A percentile compares a stretch with the other conserved stretches of the same genome.
These are phyloP conservation scores for human (Homo sapiens) DNA, from an alignment of 2,113 vertebrate genomes.

Conservation along the genomic window GRCh38 chr19:35531001-35531500, in stretches of 20 bases:
- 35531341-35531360: constrained; percentile 19
- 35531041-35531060: background rate
- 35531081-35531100: background rate
- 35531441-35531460: background rate
- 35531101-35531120: background rate
- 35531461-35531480: constrained; percentile 48
- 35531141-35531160: background rate
- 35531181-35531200: background rate
- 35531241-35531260: background rate
- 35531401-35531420: constrained; percentile 30
- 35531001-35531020: too few relatives aligned
- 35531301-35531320: background rate
- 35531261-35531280: background rate
- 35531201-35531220: background rate
- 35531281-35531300: background rate
- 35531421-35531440: constrained; percentile 56
- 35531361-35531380: constrained; percentile 24
- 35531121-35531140: background rate
- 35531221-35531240: background rate
- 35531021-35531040: background rate
- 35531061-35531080: background rate
- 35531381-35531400: constrained; percentile 10
- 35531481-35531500: background rate
- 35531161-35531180: background rate
- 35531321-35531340: constrained; percentile 18